phyloP scores from a whole-genome alignment of 2,888 invertebrate genomes.

The Lasius platythorax region DNA sequence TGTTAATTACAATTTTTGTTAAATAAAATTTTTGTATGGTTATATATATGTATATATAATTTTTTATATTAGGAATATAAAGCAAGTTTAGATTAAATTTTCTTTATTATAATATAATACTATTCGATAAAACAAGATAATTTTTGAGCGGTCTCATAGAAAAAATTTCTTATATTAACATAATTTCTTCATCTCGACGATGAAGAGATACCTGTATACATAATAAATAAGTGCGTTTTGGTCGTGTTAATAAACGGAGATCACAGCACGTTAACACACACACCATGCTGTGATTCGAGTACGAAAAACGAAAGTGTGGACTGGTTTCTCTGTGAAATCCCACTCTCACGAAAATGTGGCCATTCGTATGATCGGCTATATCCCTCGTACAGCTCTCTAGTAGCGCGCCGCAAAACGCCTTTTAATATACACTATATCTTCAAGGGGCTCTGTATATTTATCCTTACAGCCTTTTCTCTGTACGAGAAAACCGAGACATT shows the following conservation, averaged over 20 bases:
- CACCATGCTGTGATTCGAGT: constrained; percentile 37
- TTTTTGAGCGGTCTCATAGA: not conserved
- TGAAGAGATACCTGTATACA: not conserved
- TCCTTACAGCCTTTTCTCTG: constrained; percentile 58
- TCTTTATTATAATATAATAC: not conserved
- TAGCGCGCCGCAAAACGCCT: constrained; percentile 82
- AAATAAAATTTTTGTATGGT: not conserved
- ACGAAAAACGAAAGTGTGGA: constrained; percentile 74
- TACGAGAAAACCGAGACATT: constrained; percentile 41
- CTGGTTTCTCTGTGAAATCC: constrained; percentile 78
- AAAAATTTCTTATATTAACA: not conserved
- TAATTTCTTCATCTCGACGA: not conserved
- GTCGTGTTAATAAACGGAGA: not conserved
- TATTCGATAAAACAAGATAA: not conserved
- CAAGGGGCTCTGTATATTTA: constrained; percentile 79
- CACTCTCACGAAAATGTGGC: constrained; percentile 82
- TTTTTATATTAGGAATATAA: not conserved
- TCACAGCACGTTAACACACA: not conserved
- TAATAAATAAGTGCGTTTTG: not conserved
- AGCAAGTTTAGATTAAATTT: constrained; percentile 14
- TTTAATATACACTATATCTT: constrained; percentile 86
- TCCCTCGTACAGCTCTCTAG: constrained; percentile 73
- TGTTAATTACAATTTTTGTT: not conserved
- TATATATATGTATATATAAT: not conserved
- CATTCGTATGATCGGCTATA: constrained; percentile 85